Evolutionary conservation across 2,113 vertebrate species (phyloP).

Genomic region (Mustela lutreola): DNA sequence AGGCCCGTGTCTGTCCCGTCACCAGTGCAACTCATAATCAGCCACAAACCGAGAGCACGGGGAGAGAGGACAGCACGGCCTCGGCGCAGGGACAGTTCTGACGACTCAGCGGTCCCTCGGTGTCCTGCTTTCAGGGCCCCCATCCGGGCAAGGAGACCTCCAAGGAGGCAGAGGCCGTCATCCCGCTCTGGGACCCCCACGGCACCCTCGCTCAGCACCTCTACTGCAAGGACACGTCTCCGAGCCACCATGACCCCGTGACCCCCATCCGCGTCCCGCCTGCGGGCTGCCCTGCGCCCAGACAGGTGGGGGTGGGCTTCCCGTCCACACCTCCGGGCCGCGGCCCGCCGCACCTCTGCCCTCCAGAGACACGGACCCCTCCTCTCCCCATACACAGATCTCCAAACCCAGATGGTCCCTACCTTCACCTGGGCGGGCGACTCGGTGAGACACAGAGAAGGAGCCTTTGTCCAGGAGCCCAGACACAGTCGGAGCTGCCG

Average conservation of each 20-base stretch:
- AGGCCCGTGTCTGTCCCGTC: not conserved
- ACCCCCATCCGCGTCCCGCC: not conserved
- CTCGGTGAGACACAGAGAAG: not conserved
- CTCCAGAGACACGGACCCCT: not conserved
- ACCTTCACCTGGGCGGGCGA: not conserved
- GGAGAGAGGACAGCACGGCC: not conserved
- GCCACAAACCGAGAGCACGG: not conserved
- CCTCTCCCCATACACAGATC: not conserved
- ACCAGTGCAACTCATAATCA: not conserved
- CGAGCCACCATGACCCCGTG: not conserved
- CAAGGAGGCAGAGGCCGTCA: not conserved
- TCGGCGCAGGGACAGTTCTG: not conserved
- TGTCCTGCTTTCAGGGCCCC: not conserved
- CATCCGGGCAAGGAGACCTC: too few relatives aligned
- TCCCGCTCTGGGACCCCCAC: not conserved
- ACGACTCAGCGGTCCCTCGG: too few relatives aligned
- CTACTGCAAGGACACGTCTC: not conserved
- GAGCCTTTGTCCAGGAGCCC: not conserved
- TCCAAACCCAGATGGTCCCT: fast-evolving
- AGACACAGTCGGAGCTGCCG: too few relatives aligned
- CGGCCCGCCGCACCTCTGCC: fast-evolving
- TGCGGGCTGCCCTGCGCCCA: not conserved
- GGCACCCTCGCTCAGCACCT: not conserved
- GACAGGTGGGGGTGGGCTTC: not conserved
- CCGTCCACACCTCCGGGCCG: not conserved